phyloP scores from a whole-genome alignment of 2,888 invertebrate genomes.

The Epsilonema sp. region DNA sequence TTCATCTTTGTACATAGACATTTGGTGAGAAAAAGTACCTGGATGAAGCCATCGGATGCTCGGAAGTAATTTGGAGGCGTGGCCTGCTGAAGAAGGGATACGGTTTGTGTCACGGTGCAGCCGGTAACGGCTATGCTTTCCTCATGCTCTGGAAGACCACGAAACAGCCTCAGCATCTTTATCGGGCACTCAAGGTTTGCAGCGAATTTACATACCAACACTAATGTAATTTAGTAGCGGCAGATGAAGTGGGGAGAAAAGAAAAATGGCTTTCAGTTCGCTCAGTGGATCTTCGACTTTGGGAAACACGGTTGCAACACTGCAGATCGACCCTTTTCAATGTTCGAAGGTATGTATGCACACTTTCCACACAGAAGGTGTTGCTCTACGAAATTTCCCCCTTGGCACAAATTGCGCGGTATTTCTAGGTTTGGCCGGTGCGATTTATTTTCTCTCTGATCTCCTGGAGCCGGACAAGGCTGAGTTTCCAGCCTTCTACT shows the following conservation, averaged over 20 bases:
- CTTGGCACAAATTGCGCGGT: slow-evolving; percentile 1
- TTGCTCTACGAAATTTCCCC: too few relatives aligned
- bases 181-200: slow-evolving; percentile 42
- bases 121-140: slow-evolving; percentile 68
- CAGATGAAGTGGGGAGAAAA: too few relatives aligned
- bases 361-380: too few relatives aligned
- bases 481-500: slow-evolving; percentile 50
- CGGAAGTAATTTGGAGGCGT: slow-evolving; percentile 56
- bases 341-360: slow-evolving; percentile 49
- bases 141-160: slow-evolving; percentile 56
- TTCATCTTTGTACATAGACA: slow-evolving; percentile 41
- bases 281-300: slow-evolving; percentile 56
- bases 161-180: slow-evolving; percentile 47
- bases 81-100: slow-evolving; percentile 63
- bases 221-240: too few relatives aligned
- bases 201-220: too few relatives aligned
- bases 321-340: slow-evolving; percentile 60
- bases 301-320: slow-evolving; percentile 41
- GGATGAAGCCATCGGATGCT: slow-evolving; percentile 46
- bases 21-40: slow-evolving; percentile 49
- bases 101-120: slow-evolving; percentile 65
- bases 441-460: slow-evolving; percentile 52
- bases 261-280: too few relatives aligned
- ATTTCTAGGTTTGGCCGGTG: slow-evolving; percentile 44
- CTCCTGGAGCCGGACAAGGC: slow-evolving; percentile 44